Evolutionary conservation across 1,140 invertebrate species (phyloP), one percentile per base, ranked within the genome.

Genomic region (Physella acuta): DNA sequence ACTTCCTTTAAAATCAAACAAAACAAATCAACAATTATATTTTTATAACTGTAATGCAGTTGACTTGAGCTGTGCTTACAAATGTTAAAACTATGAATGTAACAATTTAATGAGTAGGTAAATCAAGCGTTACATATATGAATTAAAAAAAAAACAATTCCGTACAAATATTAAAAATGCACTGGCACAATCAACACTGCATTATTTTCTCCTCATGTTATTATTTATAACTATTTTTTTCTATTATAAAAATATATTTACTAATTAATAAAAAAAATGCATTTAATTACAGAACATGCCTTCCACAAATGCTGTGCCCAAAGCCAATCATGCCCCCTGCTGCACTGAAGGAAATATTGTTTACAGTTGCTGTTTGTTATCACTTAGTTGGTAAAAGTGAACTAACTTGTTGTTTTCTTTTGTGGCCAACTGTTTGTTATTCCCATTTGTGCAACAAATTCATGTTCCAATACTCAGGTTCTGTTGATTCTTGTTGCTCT

Each of bases 211-310:
- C 4, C 8, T 11, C 28, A 3, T 16, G 26, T 33, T 31, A 11
- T 30, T 24, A 14, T 28, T 60, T 33, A 3, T 33, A 24, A 16
- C 4, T 11, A 3, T 8, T 60, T 4, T 60, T 60, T 36, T 60
- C 24, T 33, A 8, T 26, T 17, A 26, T 14, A 56, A n/a, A 31
- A 24, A 11, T 28, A 3, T 33, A 33, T 36, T 60, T 30, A 16
- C 14, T 31, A 60, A 26, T 33, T 60, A 8, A 11, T 33, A 36
- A 56, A 56, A 56, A 56, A 8, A 28, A 14, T 11, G 53, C 8
- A 11, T 31, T 60, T 8, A 11, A 26, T 64, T 52, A 17, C 62
- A 64, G 62, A 28, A 31, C 62, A 64, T 52, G 62, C 28, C 39
- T 64, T 51, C 36, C 62, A 64, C 62, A 51, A 33, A 28, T 34